Base-by-base conservation (phyloP, 2,888 invertebrate genomes). In the Drosophila picticornis region DNA sequence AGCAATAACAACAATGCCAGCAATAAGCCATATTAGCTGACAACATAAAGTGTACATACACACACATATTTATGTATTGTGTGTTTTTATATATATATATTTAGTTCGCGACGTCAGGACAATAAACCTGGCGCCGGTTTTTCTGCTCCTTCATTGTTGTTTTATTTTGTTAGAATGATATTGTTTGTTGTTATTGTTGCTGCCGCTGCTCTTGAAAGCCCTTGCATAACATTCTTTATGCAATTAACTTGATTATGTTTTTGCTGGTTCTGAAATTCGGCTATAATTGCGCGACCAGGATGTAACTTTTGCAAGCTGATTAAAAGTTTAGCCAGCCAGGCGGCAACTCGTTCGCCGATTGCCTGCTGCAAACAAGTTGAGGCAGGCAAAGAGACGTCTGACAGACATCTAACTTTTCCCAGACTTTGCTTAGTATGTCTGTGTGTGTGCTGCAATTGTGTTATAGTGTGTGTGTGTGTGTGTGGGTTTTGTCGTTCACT, bases 231-330 rank as follows among this genome's bases (percentile, higher is more conserved):
- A 66, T 76, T 85, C 74, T 68, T 80, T 77, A 81, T 81, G 83
- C 89, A 90, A 88, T 88, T 88, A 88, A 84, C 67, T 88, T 90
- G 87, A 88, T 90, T 88, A 88, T 84, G 87, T 90, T 88, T 88
- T 85, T 85, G 75, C 80, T 83, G 74, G 66, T 80, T 27, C 50
- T 64, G 58, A 85, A 88, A 83, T 85, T 80, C 36, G 81, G 75
- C 77, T 58, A 88, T 85, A 88, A 85, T 88, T 85, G 88, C 34
- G 70, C 61, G 32, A 53, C 52, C 77, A 51, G 61, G 50, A 52
- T 58, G 60, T 50, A 67, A 80, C 80, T 77, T 84, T 77, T 67
- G 52, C 68, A 58, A 51, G 74, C 83, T 85, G 88, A 85, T 85
- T 88, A 85, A 81, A 85, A 85, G 77, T 88, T 88, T 72, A 72